Conservation (phyloP, 1,140 invertebrate species). For the Anagrus nilaparvatae region DNA sequence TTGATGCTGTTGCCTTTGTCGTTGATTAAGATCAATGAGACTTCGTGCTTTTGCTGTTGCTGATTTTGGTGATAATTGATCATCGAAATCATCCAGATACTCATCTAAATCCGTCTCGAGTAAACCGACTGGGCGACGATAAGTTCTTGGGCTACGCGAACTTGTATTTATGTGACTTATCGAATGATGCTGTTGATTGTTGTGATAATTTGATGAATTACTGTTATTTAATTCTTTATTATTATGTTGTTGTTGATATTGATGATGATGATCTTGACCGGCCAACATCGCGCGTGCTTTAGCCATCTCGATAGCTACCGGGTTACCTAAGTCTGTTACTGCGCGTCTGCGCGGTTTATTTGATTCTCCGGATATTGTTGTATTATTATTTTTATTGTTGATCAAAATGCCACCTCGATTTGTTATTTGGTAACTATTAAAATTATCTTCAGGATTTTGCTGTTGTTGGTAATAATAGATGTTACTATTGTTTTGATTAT, state of each 20-base stretch:
- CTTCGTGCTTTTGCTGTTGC: conserved; percentile 59
- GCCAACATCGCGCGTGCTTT: conserved; percentile 41
- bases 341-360: conserved; percentile 43
- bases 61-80: conserved; percentile 37
- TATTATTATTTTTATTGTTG: too few species aligned
- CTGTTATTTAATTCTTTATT: background rate
- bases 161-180: too few species aligned
- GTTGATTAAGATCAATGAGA: conserved; percentile 62
- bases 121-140: conserved; percentile 48
- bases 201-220: conserved; percentile 6
- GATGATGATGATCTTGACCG: conserved; percentile 21
- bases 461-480: too few species aligned
- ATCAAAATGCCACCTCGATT: too few species aligned
- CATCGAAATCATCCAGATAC: conserved; percentile 31
- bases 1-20: conserved; percentile 17
- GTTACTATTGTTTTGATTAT: too few species aligned
- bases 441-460: too few species aligned
- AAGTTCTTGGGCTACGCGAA: too few species aligned
- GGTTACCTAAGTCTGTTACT: conserved; percentile 38
- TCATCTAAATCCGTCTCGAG: conserved; percentile 81
- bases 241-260: conserved; percentile 2
- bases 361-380: too few species aligned
- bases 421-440: too few species aligned
- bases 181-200: conserved; percentile 11
- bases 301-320: conserved; percentile 41